Evolutionary conservation across 2,113 vertebrate species (phyloP), one percentile per base, ranked within the genome.

Genomic region (Siniperca chuatsi): DNA sequence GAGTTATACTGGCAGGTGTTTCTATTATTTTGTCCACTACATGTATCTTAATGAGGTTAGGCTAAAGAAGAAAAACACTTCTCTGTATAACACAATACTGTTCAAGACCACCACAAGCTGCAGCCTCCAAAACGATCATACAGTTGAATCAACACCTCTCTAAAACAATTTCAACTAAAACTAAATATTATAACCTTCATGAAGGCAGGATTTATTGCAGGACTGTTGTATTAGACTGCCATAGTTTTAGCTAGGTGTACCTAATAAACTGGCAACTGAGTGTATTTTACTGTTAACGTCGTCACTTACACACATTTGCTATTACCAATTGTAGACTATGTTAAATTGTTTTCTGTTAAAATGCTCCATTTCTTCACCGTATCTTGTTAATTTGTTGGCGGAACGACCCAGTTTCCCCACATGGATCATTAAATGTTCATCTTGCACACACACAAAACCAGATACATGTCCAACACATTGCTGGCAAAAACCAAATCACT

Each of bases 401-500:
- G 62, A 89, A 79, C 46, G 37, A 85, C 69, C 81, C 77, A 73
- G 62, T 87, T 87, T 85, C 64, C 33, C 37, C 54, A 60, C 65
- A 62, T 12, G 66, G 57, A 78, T 78, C 75, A 78, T 84, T 54
- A 67, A 76, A 83, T 83, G 73, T 55, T 87, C 77, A 81, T 58
- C 58, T 18, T 6, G 15, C 15, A 57, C 37, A 70, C 58, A 16
- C 65, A 12, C 52, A 58, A 11, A 46, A 23, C 2, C 40, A 6
- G 1, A 84, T 52, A 23, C 58, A 44, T 18, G 48, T 76, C 68
- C 72, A 48, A 78, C 67, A 78, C 68, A 61, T 75, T 83, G 55
- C 80, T 40, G 72, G 54, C 58, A 55, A 69, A 68, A 42, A 68
- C 50, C 23, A 48, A 79, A 88, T 78, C 69, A 40, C 29, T 57